Conservation (phyloP, 1,140 invertebrate species). For the Episyrphus balteatus region DNA sequence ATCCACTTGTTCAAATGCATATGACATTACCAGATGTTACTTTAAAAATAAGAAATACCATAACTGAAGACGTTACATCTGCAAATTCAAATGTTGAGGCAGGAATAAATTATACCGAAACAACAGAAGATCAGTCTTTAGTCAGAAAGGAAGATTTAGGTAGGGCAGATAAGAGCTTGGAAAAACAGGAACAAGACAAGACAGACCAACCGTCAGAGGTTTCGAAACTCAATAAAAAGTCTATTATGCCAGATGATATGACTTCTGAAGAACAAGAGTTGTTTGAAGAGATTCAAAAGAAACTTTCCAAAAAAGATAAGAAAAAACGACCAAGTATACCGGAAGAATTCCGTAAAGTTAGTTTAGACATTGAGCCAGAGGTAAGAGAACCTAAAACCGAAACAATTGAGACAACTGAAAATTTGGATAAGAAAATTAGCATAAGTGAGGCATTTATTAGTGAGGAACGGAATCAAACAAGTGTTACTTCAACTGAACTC, state of each 20-base stretch:
- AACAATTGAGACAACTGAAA: not conserved
- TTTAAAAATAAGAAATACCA: constrained; percentile 30
- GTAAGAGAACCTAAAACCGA: not conserved
- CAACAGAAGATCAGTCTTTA: not conserved
- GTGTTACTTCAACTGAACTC: too few species aligned
- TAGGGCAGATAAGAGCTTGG: constrained; percentile 1
- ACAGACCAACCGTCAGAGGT: constrained; percentile 1
- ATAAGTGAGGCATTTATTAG: too few species aligned
- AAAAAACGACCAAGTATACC: constrained; percentile 31
- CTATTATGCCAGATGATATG: constrained; percentile 10
- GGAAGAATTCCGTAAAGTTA: constrained; percentile 24
- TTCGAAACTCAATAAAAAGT: too few species aligned
- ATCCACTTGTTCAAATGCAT: constrained; percentile 51
- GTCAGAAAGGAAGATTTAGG: not conserved
- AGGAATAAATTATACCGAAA: not conserved
- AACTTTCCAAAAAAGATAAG: constrained; percentile 31
- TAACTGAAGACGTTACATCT: constrained; percentile 28
- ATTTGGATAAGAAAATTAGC: not conserved
- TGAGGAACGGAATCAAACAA: too few species aligned
- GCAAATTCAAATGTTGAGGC: constrained; percentile 8
- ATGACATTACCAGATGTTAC: constrained; percentile 39
- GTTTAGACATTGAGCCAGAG: not conserved
- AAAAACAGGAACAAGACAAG: not conserved
- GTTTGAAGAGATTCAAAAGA: constrained; percentile 33
- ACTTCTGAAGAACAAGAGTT: constrained; percentile 26